Base-by-base conservation (phyloP, 1,140 invertebrate genomes). In the Drosophila rufa region DNA sequence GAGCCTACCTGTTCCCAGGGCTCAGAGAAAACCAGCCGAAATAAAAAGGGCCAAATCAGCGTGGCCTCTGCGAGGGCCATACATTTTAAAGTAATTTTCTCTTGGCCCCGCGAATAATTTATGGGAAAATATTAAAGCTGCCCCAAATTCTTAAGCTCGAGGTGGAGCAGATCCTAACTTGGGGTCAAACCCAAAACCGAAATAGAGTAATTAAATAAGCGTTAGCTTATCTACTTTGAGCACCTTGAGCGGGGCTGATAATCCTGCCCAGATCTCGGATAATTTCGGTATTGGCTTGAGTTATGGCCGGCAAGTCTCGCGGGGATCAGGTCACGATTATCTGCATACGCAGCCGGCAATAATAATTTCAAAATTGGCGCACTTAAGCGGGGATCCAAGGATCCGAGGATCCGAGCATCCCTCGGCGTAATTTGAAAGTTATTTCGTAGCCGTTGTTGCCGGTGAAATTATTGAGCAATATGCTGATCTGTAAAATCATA, bases 401-500 rank as follows among this genome's bases (percentile, higher is more conserved):
- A 78, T 50, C 60, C 36, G 33, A 9, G 17, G 51, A 38, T 22
- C 11, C 82, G 61, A 51, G 66, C 79, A 67, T 55, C 61, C 36
- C 42, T 61, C 43, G 38, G 61, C 53, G 79, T 89, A 89, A 89
- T 89, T 89, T 90, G 70, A 89, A 89, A 89, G 85, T 89, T 89
- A 89, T 89, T 89, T 89, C 79, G 71, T 83, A 55, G 53, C 53
- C 53, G 19, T 22, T 22, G 61, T 68, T 66, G 74, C 40, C 75
- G 64, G 80, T 76, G 78, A 89, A 89, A 91, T 89, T 89, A 89
- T 89, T 90, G 85, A 89, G 85, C 85, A 90, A 89, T 89, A 89
- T 89, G 85, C 85, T 89, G 85, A 89, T 89, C 85, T 89, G 85
- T 89, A 89, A 89, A 89, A 89, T 90, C 85, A 89, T 89, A 89